Evolutionary conservation across 2,113 vertebrate species (phyloP).

Genomic region (Corydoras maculifer): DNA sequence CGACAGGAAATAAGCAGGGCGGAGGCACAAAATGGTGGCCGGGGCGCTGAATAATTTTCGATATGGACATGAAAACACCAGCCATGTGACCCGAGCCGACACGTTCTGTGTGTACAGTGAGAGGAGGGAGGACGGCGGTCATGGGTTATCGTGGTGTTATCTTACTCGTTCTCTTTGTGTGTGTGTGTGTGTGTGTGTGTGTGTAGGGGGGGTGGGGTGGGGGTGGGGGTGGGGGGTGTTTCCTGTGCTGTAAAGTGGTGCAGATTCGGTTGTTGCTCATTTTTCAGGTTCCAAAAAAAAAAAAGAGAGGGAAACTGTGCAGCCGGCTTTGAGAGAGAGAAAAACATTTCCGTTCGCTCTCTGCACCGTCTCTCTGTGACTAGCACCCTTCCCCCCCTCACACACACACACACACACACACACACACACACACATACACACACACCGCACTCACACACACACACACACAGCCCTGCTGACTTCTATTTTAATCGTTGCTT

Average conservation of each 20-base stretch:
- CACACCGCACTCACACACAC: too few relatives aligned
- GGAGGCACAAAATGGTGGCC: conserved; percentile 25
- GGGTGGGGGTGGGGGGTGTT: not conserved
- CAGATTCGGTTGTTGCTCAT: conserved; percentile 14
- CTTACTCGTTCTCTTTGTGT: conserved; percentile 1
- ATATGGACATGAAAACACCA: conserved; percentile 24
- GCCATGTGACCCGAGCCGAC: conserved; percentile 11
- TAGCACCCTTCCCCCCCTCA: not conserved
- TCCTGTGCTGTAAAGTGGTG: conserved; percentile 14
- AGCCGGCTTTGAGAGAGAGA: not conserved
- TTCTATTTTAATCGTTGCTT: conserved; percentile 48
- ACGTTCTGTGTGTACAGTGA: conserved; percentile 6
- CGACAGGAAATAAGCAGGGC: conserved; percentile 29
- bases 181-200: conserved; percentile 14
- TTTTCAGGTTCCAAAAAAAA: conserved; percentile 16
- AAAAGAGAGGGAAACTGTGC: conserved; percentile 16
- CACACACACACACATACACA: conserved; percentile 4
- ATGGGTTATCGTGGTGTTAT: too few relatives aligned
- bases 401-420: conserved; percentile 6
- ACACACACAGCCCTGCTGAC: not conserved
- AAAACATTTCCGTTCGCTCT: conserved; percentile 27
- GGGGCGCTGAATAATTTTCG: conserved; percentile 16
- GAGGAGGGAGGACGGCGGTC: not conserved
- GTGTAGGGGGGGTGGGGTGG: too few relatives aligned
- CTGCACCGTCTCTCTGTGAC: not conserved